A percentile compares a stretch with the other conserved stretches of the same genome.
phyloP scores from a whole-genome alignment of 2,797 vertebrate genomes.

The Sebastiscus albofasciatus region DNA sequence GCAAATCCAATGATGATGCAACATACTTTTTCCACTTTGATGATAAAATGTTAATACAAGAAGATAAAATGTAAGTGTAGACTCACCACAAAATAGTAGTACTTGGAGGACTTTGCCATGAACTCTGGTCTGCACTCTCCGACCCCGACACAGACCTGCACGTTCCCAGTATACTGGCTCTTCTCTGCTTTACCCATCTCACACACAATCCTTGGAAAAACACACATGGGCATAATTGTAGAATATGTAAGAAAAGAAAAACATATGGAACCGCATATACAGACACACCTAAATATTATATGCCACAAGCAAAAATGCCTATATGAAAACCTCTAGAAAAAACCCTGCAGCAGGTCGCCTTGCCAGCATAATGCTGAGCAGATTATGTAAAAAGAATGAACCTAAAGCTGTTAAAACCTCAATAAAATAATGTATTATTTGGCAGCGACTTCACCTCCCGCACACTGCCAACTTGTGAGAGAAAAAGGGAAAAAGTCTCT shows the following conservation, averaged over 20 bases:
- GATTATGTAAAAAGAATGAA: conserved; percentile 41
- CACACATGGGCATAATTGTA: conserved; percentile 18
- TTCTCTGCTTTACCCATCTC: conserved; percentile 96
- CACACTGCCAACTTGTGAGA: conserved; percentile 38
- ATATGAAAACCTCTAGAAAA: not conserved
- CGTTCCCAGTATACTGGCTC: conserved; percentile 92
- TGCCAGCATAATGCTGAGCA: conserved; percentile 9
- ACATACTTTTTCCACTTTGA: not conserved
- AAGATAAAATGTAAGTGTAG: not conserved
- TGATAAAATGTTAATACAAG: not conserved
- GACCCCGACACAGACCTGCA: conserved; percentile 93
- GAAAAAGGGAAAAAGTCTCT: conserved; percentile 46
- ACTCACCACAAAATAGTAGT: conserved; percentile 99
- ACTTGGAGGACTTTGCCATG: conserved; percentile 93
- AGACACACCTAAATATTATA: not conserved
- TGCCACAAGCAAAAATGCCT: not conserved
- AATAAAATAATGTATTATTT: conserved; percentile 51
- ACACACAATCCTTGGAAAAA: conserved; percentile 92
- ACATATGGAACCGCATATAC: not conserved
- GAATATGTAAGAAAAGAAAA: not conserved
- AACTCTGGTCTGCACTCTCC: conserved; percentile 91
- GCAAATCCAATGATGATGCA: not conserved
- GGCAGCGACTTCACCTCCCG: conserved; percentile 11
- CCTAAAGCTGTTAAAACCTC: conserved; percentile 36
- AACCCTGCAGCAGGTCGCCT: not conserved